Base-by-base conservation (phyloP, 2,113 vertebrate genomes). In the Epinephelus fuscoguttatus region DNA sequence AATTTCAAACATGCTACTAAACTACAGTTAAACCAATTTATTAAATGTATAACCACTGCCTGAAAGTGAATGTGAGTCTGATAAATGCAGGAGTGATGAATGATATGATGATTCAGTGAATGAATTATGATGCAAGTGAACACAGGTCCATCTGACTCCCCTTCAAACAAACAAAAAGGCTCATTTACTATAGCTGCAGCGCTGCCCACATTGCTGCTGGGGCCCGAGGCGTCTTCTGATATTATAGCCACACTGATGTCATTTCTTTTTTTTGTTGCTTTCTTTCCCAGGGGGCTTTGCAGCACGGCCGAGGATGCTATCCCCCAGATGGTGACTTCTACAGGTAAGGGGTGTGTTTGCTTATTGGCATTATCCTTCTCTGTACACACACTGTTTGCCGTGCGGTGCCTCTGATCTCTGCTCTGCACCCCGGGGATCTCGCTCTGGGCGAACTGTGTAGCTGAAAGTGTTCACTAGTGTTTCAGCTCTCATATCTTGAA, bases 311-410 rank as follows among this genome's bases (percentile, higher is more conserved):
- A 92, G 63, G 73, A 93, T 91, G 89, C 37, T 56, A 18, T 75
- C 50, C 67, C 70, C 63, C 84, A 78, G 69, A 89, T 80, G 89
- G 78, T 92, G 93, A 89, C 88, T 84, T 88, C 55, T 57, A 12
- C 83, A 88, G 90, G 91, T 92, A 81, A 61, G 87, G 6, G 78
- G 62, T 76, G 56, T 71, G 7, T 68, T 18, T 60, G 53, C 25
- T 37, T 33, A 12, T 55, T 23, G 3, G 2, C 40, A 52, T 19
- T 55, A 21, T 55, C 19, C 19, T 45, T 66, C 60, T 18, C 10
- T 40, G 8, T 27, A 23, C 25, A 50, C 37, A 27, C 21, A 21
- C 15, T 64, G 13, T 69, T 71, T 71, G 60, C 37, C 27, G 5
- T 63, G 62, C 49, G 30, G 27, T 59, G 67, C 50, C 10, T 80